Base-by-base conservation (phyloP, 2,113 vertebrate genomes). In the Atherinomorus stipes region DNA sequence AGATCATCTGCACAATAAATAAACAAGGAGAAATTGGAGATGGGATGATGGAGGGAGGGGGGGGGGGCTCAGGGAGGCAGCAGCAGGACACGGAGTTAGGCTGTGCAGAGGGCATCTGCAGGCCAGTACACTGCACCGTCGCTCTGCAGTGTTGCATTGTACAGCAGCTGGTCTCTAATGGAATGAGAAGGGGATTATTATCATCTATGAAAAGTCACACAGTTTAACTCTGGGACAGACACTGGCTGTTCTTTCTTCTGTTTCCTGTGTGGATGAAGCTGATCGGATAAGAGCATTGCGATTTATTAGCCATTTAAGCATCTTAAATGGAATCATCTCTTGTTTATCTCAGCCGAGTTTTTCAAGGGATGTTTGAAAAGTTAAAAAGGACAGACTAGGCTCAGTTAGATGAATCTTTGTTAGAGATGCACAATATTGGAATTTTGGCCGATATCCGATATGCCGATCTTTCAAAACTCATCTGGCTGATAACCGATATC, bases 1-100 rank as follows among this genome's bases (percentile, higher is more conserved):
- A 79, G 78, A 90, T 87, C 81, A 81, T 86, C 64, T 53, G 59
- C 67, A 75, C 79, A 90, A 78, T 82, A 88, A 90, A 90, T 86
- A 89, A 91, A 86, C 79, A 86, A 76, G 63, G 70, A 83, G 78
- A 83, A 67, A 71, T 62, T 53, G 64, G 73, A 54, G 75, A 71
- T 28, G 40, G 54, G 76, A 49, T 28, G 71, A 44, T 63, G 26
- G 40, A 18, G 26, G 70, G 44, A 23, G 34, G 66, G 13, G 50
- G 63, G 62, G 1, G 3, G 6, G 44, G 45, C 64, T 15, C 45
- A 0, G 49, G 44, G 53, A 2, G 3, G 62, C 52, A 4, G 56
- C 21, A 10, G 65, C 53, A 70, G 77, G 78, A 52, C 70, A 64
- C 47, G 64, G 76, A 74, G 81, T 68, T 78, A 74, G 82, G 81